Conservation (phyloP, 2,797 vertebrate genomes). For the Hypotaenidia okinawae region DNA sequence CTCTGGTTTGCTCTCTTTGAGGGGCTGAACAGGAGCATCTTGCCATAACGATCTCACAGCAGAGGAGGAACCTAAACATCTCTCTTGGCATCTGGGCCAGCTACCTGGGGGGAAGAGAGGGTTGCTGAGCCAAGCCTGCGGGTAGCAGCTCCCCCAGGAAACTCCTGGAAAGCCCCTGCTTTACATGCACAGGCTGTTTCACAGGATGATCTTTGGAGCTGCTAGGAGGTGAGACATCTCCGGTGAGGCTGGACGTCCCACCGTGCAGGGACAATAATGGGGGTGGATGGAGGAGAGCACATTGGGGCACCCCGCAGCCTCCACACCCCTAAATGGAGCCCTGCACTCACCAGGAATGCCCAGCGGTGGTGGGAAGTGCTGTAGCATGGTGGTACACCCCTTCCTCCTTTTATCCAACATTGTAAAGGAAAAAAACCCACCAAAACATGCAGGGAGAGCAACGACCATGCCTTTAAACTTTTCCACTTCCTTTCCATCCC, state of each 20-base stretch:
- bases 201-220: not conserved
- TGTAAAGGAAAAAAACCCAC: not conserved
- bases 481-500: not conserved
- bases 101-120: not conserved
- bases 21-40: not conserved
- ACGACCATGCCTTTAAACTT: rapidly evolving
- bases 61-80: not conserved
- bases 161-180: not conserved
- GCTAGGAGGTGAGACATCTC: not conserved
- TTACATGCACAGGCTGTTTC: not conserved
- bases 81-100: not conserved
- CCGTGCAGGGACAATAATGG: not conserved
- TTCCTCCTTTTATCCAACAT: not conserved
- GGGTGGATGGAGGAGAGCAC: not conserved
- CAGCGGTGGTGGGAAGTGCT: not conserved
- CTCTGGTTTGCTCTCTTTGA: not conserved
- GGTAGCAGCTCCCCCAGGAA: not conserved
- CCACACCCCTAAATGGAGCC: not conserved
- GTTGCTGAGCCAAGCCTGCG: not conserved
- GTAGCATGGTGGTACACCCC: rapidly evolving
- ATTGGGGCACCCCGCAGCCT: not conserved
- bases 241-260: not conserved
- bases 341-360: not conserved
- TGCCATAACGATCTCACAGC: not conserved
- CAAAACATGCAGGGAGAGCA: not conserved